phyloP scores from a whole-genome alignment of 2,888 invertebrate genomes.

The Stenolophus ochropezus region DNA sequence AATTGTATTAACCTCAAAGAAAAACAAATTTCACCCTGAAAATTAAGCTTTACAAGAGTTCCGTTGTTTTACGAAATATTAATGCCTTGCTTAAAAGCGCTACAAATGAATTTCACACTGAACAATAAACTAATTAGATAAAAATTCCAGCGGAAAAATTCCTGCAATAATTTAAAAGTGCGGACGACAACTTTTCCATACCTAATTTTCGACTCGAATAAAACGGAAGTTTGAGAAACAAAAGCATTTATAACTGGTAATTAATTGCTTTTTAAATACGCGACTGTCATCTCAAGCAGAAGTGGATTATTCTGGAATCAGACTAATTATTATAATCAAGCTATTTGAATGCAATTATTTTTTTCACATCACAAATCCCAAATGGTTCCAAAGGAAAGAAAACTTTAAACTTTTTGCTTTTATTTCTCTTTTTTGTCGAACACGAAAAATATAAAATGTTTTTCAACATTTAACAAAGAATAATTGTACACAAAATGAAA shows the following conservation, averaged over 20 bases:
- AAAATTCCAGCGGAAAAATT: constrained; percentile 28
- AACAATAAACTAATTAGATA: constrained; percentile 32
- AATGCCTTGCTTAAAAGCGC: constrained; percentile 15
- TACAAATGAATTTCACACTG: constrained; percentile 25
- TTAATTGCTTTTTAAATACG: constrained; percentile 35
- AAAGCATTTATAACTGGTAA: constrained; percentile 35
- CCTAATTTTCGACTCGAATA: constrained; percentile 15
- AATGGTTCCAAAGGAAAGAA: not conserved
- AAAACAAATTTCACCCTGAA: not conserved
- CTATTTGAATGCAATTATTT: not conserved
- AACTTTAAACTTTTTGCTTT: not conserved
- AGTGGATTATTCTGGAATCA: constrained; percentile 12
- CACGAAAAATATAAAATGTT: not conserved
- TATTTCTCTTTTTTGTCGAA: not conserved
- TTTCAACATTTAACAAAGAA: not conserved
- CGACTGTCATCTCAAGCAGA: not conserved
- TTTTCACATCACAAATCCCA: not conserved
- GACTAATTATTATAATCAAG: constrained; percentile 9
- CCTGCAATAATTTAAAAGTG: constrained; percentile 2
- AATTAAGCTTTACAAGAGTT: constrained; percentile 23
- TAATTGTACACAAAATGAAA: no score
- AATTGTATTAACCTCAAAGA: constrained; percentile 9
- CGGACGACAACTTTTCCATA: constrained; percentile 14
- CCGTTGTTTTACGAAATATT: constrained; percentile 12
- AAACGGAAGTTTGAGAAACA: constrained; percentile 14